A percentile compares a stretch with the other conserved stretches of the same genome.
These are phyloP conservation scores for Oscheius sp. DNA, from an alignment of 2,888 invertebrate genomes.

Conservation along the genomic window DNA sequence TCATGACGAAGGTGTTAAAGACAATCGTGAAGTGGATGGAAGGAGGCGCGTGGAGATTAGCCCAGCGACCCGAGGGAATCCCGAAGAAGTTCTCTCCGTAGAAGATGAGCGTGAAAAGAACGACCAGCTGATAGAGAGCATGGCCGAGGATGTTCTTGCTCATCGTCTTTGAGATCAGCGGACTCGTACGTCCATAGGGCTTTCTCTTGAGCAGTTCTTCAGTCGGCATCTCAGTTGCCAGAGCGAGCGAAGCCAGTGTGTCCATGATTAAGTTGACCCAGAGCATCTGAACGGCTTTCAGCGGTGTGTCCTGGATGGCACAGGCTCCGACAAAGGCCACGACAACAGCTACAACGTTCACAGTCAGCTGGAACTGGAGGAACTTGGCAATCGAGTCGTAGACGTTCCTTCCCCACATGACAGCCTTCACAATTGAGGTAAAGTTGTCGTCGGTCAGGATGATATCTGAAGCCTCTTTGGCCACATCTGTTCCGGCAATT, in stretches of 20 bases:
- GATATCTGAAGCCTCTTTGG: conserved; percentile 78
- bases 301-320: conserved; percentile 75
- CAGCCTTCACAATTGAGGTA: conserved; percentile 77
- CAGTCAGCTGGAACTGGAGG: conserved; percentile 77
- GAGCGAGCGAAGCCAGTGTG: conserved; percentile 77
- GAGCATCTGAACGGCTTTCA: conserved; percentile 76
- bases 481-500: conserved; percentile 77
- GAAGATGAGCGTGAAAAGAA: conserved; percentile 93
- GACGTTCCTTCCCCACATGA: conserved; percentile 78
- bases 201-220: conserved; percentile 75
- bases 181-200: conserved; percentile 74
- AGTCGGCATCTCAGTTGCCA: conserved; percentile 77
- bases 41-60: conserved; percentile 84
- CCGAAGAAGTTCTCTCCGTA: conserved; percentile 85
- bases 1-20: conserved; percentile 99
- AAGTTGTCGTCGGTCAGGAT: conserved; percentile 78
- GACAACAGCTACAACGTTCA: conserved; percentile 77
- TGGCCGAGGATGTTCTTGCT: conserved; percentile 83
- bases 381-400: conserved; percentile 78
- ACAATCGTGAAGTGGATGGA: conserved; percentile 98
- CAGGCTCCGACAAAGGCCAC: conserved; percentile 78
- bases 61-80: conserved; percentile 89
- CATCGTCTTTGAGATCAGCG: conserved; percentile 80
- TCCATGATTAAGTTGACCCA: conserved; percentile 79
- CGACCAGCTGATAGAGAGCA: conserved; percentile 74